Evolutionary conservation across 2,888 invertebrate genomes (phyloP).

Genomic region (Coenonympha glycerion): DNA sequence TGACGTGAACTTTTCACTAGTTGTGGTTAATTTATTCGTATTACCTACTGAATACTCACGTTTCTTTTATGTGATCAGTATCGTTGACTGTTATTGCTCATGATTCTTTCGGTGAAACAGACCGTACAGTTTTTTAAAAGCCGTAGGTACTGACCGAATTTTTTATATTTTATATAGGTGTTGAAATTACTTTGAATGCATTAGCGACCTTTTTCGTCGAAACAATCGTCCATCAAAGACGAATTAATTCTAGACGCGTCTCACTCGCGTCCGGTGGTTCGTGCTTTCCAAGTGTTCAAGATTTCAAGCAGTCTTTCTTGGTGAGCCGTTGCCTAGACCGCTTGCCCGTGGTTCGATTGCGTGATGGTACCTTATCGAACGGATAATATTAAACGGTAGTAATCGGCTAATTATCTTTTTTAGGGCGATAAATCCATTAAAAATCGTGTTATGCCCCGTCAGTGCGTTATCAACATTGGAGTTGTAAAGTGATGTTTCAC

Average conservation of each 20-base stretch:
- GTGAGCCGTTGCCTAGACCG: constrained; percentile 62
- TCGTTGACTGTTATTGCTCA: constrained; percentile 10
- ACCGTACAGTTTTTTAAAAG: constrained; percentile 13
- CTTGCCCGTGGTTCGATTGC: constrained; percentile 53
- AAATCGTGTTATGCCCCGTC: constrained; percentile 49
- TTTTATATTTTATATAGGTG: constrained; percentile 31
- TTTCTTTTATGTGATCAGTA: constrained; percentile 12
- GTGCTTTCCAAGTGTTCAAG: constrained; percentile 66
- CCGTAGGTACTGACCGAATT: constrained; percentile 8
- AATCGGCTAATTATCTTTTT: constrained; percentile 56
- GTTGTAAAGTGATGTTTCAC: constrained; percentile 54
- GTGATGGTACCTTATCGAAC: constrained; percentile 47
- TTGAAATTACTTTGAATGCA: constrained; percentile 44
- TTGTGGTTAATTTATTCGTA: constrained; percentile 20
- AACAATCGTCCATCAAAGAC: constrained; percentile 66
- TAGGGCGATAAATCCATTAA: constrained; percentile 52
- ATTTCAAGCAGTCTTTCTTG: constrained; percentile 64
- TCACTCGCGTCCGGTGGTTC: constrained; percentile 66
- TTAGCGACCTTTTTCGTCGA: constrained; percentile 54
- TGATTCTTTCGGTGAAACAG: constrained; percentile 10
- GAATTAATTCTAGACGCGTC: constrained; percentile 71
- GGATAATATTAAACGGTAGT: constrained; percentile 47
- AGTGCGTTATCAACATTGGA: constrained; percentile 50
- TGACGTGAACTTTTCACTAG: constrained; percentile 58
- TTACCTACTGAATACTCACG: constrained; percentile 11